Conservation (phyloP, 2,888 invertebrate species). For the Dolomedes plantarius region DNA sequence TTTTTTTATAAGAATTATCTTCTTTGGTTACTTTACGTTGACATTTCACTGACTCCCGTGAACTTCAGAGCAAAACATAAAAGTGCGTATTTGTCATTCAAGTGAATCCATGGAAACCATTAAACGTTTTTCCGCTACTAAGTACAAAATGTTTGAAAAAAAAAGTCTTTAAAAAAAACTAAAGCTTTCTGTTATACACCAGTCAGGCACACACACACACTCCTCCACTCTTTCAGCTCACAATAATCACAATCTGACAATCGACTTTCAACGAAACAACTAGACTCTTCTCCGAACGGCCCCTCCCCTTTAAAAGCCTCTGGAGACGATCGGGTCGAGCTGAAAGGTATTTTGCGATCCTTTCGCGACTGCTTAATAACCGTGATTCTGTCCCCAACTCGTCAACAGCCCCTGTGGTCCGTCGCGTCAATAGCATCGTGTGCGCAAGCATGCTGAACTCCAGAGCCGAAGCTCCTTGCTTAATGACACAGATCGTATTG, state of each 20-base stretch:
- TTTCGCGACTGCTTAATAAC: constrained; percentile 32
- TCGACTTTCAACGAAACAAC: background rate
- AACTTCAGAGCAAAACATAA: no score
- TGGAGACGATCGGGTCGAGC: background rate
- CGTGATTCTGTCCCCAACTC: constrained; percentile 24
- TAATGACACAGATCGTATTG: constrained; percentile 47
- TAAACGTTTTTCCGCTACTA: background rate
- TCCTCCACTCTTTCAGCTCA: background rate
- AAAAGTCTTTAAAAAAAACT: no score
- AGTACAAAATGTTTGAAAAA: background rate
- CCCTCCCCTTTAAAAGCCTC: background rate
- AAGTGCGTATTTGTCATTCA: no score
- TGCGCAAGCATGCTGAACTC: constrained; percentile 7
- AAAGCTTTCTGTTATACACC: background rate
- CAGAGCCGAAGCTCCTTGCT: constrained; percentile 6
- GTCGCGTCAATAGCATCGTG: constrained; percentile 27
- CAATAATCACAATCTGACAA: constrained; percentile 21
- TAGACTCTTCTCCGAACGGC: background rate
- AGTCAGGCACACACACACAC: background rate
- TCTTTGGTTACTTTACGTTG: no score
- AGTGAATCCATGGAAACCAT: background rate
- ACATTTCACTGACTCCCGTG: no score
- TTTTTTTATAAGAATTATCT: no score
- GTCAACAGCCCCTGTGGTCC: constrained; percentile 62
- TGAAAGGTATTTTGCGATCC: background rate